phyloP scores from a whole-genome alignment of 2,797 vertebrate genomes.

The Zalophus californianus region DNA sequence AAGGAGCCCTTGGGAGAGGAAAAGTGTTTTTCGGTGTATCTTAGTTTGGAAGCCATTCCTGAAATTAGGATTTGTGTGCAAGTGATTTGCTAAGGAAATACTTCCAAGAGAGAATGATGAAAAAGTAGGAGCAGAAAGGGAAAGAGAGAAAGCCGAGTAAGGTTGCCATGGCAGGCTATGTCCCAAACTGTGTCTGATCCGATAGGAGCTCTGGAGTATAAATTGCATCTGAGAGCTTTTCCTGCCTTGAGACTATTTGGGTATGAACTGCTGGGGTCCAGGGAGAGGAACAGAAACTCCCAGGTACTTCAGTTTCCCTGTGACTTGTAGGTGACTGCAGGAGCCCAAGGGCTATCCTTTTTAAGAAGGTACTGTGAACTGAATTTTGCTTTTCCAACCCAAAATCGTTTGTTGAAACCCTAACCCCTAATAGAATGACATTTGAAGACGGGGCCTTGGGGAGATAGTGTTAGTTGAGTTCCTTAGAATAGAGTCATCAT shows the following conservation, averaged over 20 bases:
- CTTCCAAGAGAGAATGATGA: background rate
- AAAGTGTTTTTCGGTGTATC: accelerated
- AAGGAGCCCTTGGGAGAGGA: background rate
- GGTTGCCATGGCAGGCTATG: background rate
- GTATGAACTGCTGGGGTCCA: background rate
- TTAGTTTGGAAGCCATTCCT: background rate
- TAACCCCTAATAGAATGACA: background rate
- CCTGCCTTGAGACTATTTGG: background rate
- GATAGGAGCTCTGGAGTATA: background rate
- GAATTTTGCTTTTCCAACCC: no score
- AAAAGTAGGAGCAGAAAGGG: background rate
- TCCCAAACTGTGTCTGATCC: accelerated
- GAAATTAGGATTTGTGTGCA: background rate
- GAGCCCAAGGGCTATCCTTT: background rate
- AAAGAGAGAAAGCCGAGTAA: background rate
- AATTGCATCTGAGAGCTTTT: background rate
- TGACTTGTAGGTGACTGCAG: background rate
- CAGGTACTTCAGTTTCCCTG: background rate
- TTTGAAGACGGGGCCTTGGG: background rate
- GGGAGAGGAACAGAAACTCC: background rate
- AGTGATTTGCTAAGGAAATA: background rate
- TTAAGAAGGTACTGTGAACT: background rate
- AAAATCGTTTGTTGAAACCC: background rate
- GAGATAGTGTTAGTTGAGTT: background rate
- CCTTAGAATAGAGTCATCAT: no score